Evolutionary conservation across 1,140 invertebrate genomes (phyloP), one percentile per base, ranked within the genome.

Genomic region (Polypedilum vanderplanki): DNA sequence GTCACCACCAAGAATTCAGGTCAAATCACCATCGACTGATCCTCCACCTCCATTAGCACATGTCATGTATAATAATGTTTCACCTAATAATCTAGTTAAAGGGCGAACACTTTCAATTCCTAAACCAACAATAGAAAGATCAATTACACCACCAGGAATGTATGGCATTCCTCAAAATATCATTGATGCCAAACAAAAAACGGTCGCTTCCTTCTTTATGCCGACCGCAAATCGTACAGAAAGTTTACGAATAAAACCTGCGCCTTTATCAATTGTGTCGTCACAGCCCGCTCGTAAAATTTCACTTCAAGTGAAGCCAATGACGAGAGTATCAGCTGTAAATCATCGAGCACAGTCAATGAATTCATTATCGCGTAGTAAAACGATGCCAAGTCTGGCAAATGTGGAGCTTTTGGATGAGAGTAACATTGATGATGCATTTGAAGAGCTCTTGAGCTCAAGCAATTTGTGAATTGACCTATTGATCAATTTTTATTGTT

Each of bases 161-260:
- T 94, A 86, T 80, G 89, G 90, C 22, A 88, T 92, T 75, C 85
- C 88, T 7, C 89, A 89, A 74, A 87, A 90, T n/a, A 87, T 89
- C 76, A 82, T 93, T 8, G 84, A 86, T 9, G 87, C 89, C 40
- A 94, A 94, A 84, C 88, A 90, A 78, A 86, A 87, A 41, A 92
- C 92, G 4, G 89, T 95, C 64, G 90, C 91, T 75, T 90, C 90
- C n/a, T 94, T 93, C 79, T 92, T 94, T 79, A 12, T 7, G 20
- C 65, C 65, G 5, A 9, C 17, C 24, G 24, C 24, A 33, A 1
- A 33, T 4, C 46, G 46, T 57, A 57, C 46, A 15, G 46, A 57
- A 57, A 57, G 46, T 57, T n/a, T 57, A 3, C 12, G n/a, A 57
- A 57, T 57, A 1, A 57, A 57, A 15, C 46, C 46, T 4, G n/a